phyloP scores from a whole-genome alignment of 2,113 vertebrate species.

The Mastomys natalensis region DNA sequence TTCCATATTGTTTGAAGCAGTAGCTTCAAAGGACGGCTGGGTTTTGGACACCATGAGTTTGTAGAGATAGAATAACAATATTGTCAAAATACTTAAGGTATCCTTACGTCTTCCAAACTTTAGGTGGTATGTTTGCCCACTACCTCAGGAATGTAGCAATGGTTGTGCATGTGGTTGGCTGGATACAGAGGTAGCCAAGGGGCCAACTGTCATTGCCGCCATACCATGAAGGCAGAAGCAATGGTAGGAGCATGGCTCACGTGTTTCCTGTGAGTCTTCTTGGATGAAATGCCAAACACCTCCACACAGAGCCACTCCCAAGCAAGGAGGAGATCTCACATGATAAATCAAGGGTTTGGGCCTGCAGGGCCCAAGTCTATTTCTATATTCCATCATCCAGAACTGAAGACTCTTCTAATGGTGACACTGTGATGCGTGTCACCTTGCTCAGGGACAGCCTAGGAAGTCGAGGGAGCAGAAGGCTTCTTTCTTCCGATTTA shows the following conservation, averaged over 20 bases:
- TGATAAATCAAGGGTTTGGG: rapidly evolving
- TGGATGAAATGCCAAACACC: neutral
- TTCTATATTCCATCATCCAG: no score
- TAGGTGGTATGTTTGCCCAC: neutral
- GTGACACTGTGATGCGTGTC: no score
- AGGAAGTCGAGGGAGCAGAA: no score
- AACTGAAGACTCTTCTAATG: neutral
- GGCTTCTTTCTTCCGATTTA: rapidly evolving
- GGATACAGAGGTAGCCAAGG: rapidly evolving
- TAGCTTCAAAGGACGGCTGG: neutral
- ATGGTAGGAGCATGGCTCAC: rapidly evolving
- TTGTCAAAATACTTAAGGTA: no score
- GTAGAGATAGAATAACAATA: neutral
- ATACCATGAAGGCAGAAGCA: neutral
- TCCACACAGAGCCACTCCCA: rapidly evolving
- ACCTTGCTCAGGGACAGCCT: neutral
- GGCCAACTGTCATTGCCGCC: rapidly evolving
- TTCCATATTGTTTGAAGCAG: no score
- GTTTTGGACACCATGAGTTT: neutral
- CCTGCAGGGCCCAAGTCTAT: no score
- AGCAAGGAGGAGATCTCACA: rapidly evolving
- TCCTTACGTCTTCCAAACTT: neutral
- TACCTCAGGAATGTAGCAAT: neutral
- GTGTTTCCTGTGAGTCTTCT: neutral
- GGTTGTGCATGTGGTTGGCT: rapidly evolving